Conservation (phyloP, 1,140 invertebrate species). For the Lucilia cuprina region DNA sequence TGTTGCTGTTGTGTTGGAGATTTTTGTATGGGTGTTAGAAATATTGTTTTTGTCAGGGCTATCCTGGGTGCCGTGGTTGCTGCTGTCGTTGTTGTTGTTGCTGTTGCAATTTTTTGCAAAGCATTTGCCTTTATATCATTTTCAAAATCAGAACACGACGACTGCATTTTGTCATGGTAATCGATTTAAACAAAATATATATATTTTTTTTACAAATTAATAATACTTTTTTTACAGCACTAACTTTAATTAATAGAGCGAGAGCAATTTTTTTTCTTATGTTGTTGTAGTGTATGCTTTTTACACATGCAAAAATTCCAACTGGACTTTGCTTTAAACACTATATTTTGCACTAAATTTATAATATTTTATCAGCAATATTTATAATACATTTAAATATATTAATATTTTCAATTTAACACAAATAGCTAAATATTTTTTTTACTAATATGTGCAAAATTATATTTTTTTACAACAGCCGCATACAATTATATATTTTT, state of each 20-base stretch:
- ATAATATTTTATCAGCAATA: not conserved
- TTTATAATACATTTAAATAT: not conserved
- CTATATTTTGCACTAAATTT: not conserved
- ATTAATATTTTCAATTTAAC: not conserved
- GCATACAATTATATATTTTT: not conserved
- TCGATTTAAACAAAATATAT: not conserved
- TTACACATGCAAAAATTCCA: not conserved
- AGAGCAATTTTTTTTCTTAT: not conserved
- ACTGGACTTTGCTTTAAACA: not conserved
- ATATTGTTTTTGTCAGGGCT: constrained; percentile 23
- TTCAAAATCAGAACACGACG: not conserved
- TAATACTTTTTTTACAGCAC: not conserved
- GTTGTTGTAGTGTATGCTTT: not conserved
- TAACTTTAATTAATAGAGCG: not conserved
- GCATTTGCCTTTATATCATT: constrained; percentile 3
- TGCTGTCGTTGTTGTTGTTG: not conserved
- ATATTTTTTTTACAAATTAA: not conserved
- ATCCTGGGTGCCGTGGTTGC: not conserved
- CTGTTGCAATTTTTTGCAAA: not conserved
- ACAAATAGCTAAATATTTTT: not conserved
- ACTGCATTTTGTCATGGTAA: not conserved
- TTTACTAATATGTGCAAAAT: not conserved
- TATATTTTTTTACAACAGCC: not conserved
- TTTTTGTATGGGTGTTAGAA: constrained; percentile 20
- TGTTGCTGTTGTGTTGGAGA: constrained; percentile 12